phyloP scores from a whole-genome alignment of 1,140 invertebrate genomes.

The Saccostrea cuccullata region DNA sequence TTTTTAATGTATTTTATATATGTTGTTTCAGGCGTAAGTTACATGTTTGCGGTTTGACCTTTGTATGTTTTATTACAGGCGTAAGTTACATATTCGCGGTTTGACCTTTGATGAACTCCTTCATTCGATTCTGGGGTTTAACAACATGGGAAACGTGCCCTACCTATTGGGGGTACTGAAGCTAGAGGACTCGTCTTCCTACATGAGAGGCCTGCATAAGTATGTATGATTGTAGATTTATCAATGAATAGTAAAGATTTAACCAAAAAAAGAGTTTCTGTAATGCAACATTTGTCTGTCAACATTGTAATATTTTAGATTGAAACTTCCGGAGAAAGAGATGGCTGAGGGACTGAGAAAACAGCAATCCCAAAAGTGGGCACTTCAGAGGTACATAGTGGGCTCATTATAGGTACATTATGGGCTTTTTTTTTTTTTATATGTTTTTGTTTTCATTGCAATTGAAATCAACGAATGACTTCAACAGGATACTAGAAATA shows the following conservation, averaged over 20 bases:
- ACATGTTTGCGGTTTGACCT: conserved; percentile 81
- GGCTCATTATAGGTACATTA: background rate
- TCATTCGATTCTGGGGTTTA: conserved; percentile 90
- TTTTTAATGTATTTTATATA: conserved; percentile 72
- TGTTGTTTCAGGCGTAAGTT: conserved; percentile 66
- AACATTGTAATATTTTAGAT: conserved; percentile 79
- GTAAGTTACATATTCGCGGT: conserved; percentile 77
- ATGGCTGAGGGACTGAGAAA: conserved; percentile 88
- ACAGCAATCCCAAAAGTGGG: conserved; percentile 94
- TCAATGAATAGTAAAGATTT: background rate
- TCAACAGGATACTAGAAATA: no score
- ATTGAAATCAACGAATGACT: no score
- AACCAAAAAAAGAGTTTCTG: no score
- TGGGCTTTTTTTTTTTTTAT: no score
- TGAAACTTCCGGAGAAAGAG: conserved; percentile 84
- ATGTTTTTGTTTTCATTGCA: no score
- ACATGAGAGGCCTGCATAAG: conserved; percentile 67
- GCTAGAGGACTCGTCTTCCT: conserved; percentile 79
- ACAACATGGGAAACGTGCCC: conserved; percentile 92
- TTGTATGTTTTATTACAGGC: conserved; percentile 59
- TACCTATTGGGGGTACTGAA: conserved; percentile 87
- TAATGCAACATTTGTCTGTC: no score
- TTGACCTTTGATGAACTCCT: conserved; percentile 89
- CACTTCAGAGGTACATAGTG: conserved; percentile 83
- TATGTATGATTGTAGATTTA: conserved; percentile 38